Percentiles rank a stretch among this genome's conserved stretches.
Conservation (phyloP, 2,113 vertebrate species). For the Otocyon megalotis region DNA sequence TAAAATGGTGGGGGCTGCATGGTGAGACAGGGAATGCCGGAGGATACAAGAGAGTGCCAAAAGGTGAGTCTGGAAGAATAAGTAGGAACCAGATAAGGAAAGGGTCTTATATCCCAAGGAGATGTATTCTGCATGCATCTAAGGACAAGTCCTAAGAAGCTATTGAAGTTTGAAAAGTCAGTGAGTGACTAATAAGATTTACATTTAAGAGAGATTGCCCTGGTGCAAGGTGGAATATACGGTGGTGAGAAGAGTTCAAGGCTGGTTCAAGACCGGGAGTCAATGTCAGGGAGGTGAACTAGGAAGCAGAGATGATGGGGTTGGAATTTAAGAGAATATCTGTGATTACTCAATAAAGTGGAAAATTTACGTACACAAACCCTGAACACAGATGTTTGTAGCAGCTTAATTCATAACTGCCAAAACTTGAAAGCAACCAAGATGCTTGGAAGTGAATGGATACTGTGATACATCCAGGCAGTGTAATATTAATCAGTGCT, state of each 20-base stretch:
- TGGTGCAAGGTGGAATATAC: no score
- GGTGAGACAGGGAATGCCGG: neutral
- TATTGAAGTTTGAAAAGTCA: neutral
- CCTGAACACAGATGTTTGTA: neutral
- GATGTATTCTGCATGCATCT: neutral
- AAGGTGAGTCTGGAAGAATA: neutral
- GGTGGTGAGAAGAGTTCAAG: neutral
- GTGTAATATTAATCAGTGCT: neutral
- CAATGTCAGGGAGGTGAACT: neutral
- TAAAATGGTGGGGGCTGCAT: rapidly evolving
- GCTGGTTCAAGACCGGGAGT: neutral
- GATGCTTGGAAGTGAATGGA: neutral
- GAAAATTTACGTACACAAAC: neutral
- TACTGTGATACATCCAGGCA: neutral
- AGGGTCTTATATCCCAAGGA: neutral
- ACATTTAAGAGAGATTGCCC: neutral
- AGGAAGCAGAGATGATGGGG: neutral
- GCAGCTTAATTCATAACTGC: neutral
- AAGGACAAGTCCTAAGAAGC: neutral
- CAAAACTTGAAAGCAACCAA: neutral
- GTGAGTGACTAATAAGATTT: neutral
- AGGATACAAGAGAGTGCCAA: no score
- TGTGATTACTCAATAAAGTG: neutral
- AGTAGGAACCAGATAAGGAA: neutral
- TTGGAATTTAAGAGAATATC: neutral